Percentiles rank a stretch among this genome's conserved stretches.
phyloP scores from a whole-genome alignment of 2,888 invertebrate species.

The Hydraecia micacea region DNA sequence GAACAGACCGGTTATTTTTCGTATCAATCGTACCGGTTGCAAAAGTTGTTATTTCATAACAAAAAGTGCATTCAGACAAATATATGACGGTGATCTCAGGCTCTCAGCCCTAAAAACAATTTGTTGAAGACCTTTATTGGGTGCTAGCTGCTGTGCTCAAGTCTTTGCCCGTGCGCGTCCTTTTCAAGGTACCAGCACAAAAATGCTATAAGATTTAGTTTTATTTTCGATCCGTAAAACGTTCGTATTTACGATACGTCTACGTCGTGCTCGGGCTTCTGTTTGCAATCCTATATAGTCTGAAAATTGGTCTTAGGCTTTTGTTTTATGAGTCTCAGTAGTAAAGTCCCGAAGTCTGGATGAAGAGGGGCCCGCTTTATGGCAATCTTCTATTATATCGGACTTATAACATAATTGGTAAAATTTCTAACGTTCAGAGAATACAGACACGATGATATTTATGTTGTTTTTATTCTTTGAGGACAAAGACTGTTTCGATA shows the following conservation, averaged over 20 bases:
- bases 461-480: neutral
- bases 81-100: constrained; percentile 14
- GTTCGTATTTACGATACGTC: neutral
- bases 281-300: neutral
- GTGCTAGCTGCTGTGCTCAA: no score
- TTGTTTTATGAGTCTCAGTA: neutral
- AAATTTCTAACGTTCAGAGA: neutral
- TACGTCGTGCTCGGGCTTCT: neutral
- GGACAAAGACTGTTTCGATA: neutral
- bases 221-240: neutral
- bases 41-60: constrained; percentile 56
- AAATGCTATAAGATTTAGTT: neutral
- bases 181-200: neutral
- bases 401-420: neutral
- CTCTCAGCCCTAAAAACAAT: neutral
- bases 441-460: neutral
- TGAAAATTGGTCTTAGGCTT: neutral
- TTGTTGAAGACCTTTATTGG: neutral
- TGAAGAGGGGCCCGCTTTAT: neutral
- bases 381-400: neutral
- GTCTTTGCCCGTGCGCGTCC: no score
- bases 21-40: constrained; percentile 48
- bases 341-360: neutral
- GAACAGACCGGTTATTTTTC: constrained; percentile 41
- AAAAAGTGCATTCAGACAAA: constrained; percentile 44